These are phyloP conservation scores for Apaloderma vittatum DNA, from an alignment of 2,113 vertebrate genomes.

Conservation along the genomic window DNA sequence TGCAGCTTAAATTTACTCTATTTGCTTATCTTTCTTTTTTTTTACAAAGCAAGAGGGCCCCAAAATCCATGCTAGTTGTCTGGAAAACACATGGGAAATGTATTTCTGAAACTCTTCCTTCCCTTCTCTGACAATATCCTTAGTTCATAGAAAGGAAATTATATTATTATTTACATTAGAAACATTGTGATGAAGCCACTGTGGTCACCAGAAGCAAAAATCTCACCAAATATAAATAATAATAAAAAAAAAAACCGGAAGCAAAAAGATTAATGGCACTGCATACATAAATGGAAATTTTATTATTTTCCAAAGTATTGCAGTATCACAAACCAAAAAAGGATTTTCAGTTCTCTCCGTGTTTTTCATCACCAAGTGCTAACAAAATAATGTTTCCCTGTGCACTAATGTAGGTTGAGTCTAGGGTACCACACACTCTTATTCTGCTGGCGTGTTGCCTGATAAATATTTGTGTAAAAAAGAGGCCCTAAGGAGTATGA, in stretches of 20 bases:
- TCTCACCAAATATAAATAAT: not conserved
- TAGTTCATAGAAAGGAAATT: not conserved
- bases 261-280: not conserved
- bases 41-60: not conserved
- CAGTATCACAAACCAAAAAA: not conserved
- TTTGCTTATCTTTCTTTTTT: not conserved
- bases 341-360: not conserved
- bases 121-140: not conserved
- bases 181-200: not conserved
- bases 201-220: not conserved
- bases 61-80: not conserved
- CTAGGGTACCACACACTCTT: not conserved
- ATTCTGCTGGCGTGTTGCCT: not conserved
- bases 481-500: not conserved
- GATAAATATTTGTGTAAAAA: not conserved
- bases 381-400: not conserved
- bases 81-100: not conserved
- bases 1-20: constrained; percentile 45
- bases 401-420: not conserved
- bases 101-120: not conserved
- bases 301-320: not conserved
- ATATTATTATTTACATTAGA: not conserved
- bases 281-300: not conserved
- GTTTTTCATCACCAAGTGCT: not conserved
- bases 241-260: not conserved